phyloP scores from a whole-genome alignment of 2,113 vertebrate genomes.

The Syngnathus typhle region DNA sequence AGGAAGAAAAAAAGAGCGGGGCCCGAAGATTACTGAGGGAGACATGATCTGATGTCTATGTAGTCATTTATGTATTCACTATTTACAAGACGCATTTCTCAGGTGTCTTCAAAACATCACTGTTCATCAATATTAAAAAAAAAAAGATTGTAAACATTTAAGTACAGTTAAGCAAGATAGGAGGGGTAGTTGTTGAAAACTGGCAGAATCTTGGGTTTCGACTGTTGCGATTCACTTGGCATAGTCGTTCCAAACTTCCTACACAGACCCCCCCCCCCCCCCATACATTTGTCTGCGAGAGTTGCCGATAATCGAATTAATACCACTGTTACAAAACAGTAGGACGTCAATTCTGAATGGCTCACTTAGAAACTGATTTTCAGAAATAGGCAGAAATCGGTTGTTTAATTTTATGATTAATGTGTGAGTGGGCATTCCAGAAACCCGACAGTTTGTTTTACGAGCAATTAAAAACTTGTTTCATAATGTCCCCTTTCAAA shows the following conservation, averaged over 20 bases:
- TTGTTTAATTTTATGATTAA: neutral
- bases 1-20: slow-evolving; percentile 12
- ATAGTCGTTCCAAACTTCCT: no score
- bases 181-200: no score
- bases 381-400: neutral
- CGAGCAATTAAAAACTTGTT: neutral
- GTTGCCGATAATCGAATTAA: no score
- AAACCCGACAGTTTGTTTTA: neutral
- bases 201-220: no score
- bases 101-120: no score
- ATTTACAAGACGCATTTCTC: neutral
- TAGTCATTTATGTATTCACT: neutral
- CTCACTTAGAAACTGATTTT: neutral
- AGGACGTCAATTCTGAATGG: neutral
- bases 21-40: slow-evolving; percentile 12
- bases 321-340: no score
- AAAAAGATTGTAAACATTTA: no score
- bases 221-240: no score
- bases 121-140: no score
- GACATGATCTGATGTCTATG: slow-evolving; percentile 19
- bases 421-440: neutral
- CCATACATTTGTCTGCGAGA: no score
- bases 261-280: no score
- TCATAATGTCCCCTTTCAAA: neutral
- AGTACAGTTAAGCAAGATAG: no score